These are phyloP conservation scores for Calidris pygmaea DNA, from an alignment of 2,113 vertebrate genomes.

Conservation along the genomic window DNA sequence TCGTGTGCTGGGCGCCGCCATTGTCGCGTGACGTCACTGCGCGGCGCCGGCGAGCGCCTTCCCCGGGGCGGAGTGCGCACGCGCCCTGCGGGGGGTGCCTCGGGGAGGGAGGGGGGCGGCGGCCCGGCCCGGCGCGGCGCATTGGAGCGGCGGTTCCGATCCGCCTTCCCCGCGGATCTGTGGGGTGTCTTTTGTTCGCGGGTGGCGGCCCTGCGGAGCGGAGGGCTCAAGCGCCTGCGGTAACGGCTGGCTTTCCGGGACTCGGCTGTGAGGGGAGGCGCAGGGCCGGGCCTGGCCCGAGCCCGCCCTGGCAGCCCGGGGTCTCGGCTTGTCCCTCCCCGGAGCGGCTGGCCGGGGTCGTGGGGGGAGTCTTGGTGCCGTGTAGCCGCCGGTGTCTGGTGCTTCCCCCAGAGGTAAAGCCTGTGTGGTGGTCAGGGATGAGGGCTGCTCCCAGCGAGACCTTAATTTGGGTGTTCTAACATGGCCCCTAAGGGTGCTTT, in stretches of 20 bases:
- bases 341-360: too few relatives aligned
- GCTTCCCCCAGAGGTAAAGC: too few relatives aligned
- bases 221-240: background rate
- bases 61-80: background rate
- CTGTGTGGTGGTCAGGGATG: fast-evolving
- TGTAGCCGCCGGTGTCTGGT: background rate
- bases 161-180: background rate
- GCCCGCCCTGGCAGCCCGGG: too few relatives aligned
- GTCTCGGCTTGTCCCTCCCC: too few relatives aligned
- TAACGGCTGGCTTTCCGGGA: too few relatives aligned
- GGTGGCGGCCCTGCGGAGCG: background rate
- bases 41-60: background rate
- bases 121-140: too few relatives aligned
- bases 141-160: too few relatives aligned
- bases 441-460: background rate
- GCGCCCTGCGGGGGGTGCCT: background rate
- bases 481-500: fast-evolving
- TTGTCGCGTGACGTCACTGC: background rate
- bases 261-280: background rate
- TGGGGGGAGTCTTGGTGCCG: fast-evolving
- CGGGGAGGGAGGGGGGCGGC: too few relatives aligned
- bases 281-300: too few relatives aligned
- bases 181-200: too few relatives aligned
- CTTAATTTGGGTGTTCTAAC: fast-evolving
- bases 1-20: background rate